Evolutionary conservation across 2,888 invertebrate genomes (phyloP).

Genomic region (Drosophila subquinaria): DNA sequence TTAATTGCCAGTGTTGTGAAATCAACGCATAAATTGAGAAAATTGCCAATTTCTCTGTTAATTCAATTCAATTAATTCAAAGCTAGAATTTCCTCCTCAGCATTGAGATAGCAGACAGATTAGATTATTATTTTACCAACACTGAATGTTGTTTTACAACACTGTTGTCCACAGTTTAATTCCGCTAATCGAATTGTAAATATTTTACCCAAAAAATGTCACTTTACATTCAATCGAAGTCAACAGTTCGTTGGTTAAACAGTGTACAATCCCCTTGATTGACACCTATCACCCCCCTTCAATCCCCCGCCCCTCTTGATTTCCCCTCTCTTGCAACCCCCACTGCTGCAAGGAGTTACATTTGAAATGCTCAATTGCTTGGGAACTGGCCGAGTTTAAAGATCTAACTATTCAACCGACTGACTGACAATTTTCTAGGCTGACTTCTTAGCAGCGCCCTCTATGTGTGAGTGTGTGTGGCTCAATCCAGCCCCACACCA

Average conservation of each 20-base stretch:
- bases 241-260: neutral
- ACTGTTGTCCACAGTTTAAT: neutral
- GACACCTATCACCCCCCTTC: neutral
- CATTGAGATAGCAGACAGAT: too few relatives aligned
- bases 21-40: too few relatives aligned
- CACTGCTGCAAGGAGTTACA: neutral
- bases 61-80: too few relatives aligned
- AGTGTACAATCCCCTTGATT: neutral
- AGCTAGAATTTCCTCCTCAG: too few relatives aligned
- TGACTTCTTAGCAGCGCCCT: slow-evolving; percentile 16
- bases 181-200: neutral
- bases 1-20: too few relatives aligned
- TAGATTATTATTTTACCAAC: neutral
- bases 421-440: slow-evolving; percentile 20
- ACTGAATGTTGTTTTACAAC: slow-evolving; percentile 2
- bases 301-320: neutral
- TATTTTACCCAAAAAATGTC: neutral
- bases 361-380: slow-evolving; percentile 17
- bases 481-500: neutral
- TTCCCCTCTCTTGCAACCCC: too few relatives aligned
- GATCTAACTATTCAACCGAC: slow-evolving; percentile 12
- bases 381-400: neutral
- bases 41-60: too few relatives aligned
- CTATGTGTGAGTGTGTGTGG: slow-evolving; percentile 9
- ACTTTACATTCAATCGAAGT: neutral